phyloP scores from a whole-genome alignment of 2,113 vertebrate genomes.

The Carettochelys insculpta region DNA sequence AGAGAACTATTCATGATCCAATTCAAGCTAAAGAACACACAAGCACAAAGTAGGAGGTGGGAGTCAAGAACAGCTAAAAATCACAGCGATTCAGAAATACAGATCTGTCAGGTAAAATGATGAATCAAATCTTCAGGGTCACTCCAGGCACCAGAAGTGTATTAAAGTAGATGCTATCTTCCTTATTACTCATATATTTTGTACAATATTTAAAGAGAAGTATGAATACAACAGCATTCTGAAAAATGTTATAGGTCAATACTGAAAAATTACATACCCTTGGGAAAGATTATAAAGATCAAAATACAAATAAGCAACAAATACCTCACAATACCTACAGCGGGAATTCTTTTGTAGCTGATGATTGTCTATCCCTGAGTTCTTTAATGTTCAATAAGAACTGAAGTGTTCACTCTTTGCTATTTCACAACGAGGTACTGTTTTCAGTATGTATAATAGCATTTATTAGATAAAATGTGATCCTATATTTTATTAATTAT shows the following conservation, averaged over 20 bases:
- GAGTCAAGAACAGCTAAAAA: neutral
- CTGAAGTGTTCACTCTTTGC: neutral
- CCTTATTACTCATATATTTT: constrained; percentile 35
- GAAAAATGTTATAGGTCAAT: neutral
- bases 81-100: constrained; percentile 20
- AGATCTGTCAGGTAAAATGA: constrained; percentile 20
- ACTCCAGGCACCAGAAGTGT: neutral
- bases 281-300: neutral
- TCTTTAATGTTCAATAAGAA: neutral
- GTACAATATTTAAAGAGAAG: neutral
- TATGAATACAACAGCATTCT: neutral
- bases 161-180: neutral
- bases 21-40: neutral
- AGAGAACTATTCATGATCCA: neutral
- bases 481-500: neutral
- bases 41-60: neutral
- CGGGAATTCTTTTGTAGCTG: neutral
- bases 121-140: neutral
- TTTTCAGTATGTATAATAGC: neutral
- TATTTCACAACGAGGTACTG: neutral
- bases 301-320: neutral
- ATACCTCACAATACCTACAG: neutral
- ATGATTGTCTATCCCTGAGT: neutral
- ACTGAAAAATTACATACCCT: neutral
- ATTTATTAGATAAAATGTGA: neutral